A percentile compares a stretch with the other conserved stretches of the same genome.
Conservation (phyloP, 1,140 invertebrate species). For the Papilio polyxenes region DNA sequence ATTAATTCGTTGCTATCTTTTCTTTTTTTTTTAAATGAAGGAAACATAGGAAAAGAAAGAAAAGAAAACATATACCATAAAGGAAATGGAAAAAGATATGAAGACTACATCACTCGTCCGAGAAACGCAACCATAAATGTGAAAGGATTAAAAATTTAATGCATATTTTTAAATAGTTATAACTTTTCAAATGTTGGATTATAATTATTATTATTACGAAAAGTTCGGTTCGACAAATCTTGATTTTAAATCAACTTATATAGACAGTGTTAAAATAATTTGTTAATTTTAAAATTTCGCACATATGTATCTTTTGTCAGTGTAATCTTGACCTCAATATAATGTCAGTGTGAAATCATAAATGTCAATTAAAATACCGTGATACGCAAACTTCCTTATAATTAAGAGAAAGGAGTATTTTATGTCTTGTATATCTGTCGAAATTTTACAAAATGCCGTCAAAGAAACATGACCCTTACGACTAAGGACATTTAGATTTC, state of each 20-base stretch:
- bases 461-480: constrained; percentile 30
- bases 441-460: constrained; percentile 8
- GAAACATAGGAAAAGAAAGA: no score
- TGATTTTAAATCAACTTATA: background rate
- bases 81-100: no score
- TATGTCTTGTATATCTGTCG: constrained; percentile 17
- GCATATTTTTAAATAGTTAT: no score
- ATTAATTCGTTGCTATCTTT: no score
- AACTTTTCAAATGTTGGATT: no score
- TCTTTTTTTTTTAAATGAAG: no score
- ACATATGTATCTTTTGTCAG: background rate
- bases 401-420: constrained; percentile 38
- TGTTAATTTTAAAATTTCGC: background rate
- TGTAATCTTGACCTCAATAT: background rate
- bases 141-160: no score
- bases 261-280: background rate
- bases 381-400: constrained; percentile 34
- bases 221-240: no score
- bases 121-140: no score
- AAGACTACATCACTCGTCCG: no score
- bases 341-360: background rate
- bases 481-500: constrained; percentile 23
- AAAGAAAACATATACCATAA: no score
- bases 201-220: no score
- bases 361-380: constrained; percentile 2